Conservation (phyloP, 2,113 vertebrate species). For the Clarias gariepinus region DNA sequence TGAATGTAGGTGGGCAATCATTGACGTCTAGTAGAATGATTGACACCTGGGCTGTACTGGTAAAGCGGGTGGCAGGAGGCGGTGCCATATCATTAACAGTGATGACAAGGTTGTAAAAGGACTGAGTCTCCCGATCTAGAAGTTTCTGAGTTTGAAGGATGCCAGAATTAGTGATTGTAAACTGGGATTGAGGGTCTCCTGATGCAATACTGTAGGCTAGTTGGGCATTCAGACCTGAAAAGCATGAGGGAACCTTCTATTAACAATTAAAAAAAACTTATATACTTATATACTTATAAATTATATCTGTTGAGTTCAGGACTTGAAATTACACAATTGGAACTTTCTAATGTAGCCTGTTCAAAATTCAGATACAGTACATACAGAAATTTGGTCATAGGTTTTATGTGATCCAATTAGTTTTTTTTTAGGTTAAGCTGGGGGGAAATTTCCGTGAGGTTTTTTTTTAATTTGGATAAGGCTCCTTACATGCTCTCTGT, state of each 20-base stretch:
- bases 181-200: conserved; percentile 85
- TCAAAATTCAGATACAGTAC: no score
- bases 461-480: neutral
- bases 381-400: neutral
- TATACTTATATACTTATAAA: no score
- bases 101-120: conserved; percentile 92
- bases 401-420: neutral
- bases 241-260: neutral
- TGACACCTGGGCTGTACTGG: conserved; percentile 90
- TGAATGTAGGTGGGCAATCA: conserved; percentile 86
- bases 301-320: neutral
- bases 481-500: neutral
- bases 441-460: neutral
- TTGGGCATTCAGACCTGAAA: conserved; percentile 84
- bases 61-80: conserved; percentile 75
- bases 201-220: conserved; percentile 84
- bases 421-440: neutral
- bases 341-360: neutral
- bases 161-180: conserved; percentile 75
- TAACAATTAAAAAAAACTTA: neutral
- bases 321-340: neutral
- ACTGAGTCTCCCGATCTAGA: conserved; percentile 91
- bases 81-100: conserved; percentile 85
- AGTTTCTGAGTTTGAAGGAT: conserved; percentile 75
- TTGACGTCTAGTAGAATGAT: conserved; percentile 93